Base-by-base conservation (phyloP, 2,113 vertebrate species). In the Saguinus midas region DNA sequence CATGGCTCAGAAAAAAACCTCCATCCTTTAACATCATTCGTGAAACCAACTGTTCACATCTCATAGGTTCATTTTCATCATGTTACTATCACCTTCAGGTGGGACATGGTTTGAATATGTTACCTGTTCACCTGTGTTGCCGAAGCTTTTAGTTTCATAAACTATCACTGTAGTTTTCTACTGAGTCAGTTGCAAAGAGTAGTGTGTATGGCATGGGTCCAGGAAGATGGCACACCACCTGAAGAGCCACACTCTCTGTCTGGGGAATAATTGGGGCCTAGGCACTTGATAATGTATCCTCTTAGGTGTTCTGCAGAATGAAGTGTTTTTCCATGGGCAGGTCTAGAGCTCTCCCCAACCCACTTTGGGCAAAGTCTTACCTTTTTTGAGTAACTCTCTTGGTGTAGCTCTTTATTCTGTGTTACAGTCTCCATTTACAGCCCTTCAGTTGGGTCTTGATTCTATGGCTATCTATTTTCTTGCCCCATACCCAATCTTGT, bases 61-160 rank as follows among this genome's bases (percentile, higher is more conserved):
- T 86, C 40, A 20, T 40, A 37, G 8, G n/a, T 72, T 95, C n/a
- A 94, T 80, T 84, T 97, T 37, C 82, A 35, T 80, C 50, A 52
- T 43, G 80, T 84, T 93, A 95, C 87, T 72, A 84, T 96, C 73
- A 52, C 82, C 25, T 83, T 55, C 55, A 66, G 16, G 12, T 75
- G 94, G 89, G 40, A 55, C 40, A 58, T 3, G 16, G 32, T 27
- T 96, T 92, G 75, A 81, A 94, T 88, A 76, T 68, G 82, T 40
- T n/a, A 52, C 50, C 57, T 87, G 80, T 76, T 86, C 35, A 43
- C 61, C 12, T 87, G 68, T 93, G 32, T 89, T 20, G 4, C 23
- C 0, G 5, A 61, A 68, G 78, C 23, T 89, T 55, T 83, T 14
- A 0, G 37, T 70, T 93, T 52, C 14, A 52, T 94, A 8, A 92